Conservation (phyloP, 2,888 invertebrate genomes). For the Apantesis nais region DNA sequence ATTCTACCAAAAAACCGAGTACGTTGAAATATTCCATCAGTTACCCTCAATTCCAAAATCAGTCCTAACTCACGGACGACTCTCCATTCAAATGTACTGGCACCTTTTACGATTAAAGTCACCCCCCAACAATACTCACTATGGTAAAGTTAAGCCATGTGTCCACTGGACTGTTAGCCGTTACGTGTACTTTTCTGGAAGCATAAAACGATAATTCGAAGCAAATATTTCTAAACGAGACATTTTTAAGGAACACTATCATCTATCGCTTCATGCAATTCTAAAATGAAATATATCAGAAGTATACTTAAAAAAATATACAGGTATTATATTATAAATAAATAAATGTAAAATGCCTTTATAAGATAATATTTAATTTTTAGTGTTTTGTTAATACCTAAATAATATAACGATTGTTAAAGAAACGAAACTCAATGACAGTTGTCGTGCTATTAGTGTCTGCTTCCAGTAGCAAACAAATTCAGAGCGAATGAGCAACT, state of each 20-base stretch:
- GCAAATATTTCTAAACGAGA: too few relatives aligned
- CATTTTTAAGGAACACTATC: neutral
- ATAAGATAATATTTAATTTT: too few relatives aligned
- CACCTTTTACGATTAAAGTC: constrained; percentile 13
- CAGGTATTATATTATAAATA: too few relatives aligned
- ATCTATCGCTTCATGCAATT: neutral
- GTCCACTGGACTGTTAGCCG: neutral
- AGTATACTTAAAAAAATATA: neutral
- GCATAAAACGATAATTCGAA: neutral
- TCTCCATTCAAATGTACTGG: constrained; percentile 24
- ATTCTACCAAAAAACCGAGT: constrained; percentile 9
- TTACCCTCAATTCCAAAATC: constrained; percentile 18
- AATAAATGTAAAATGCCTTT: too few relatives aligned
- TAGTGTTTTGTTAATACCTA: too few relatives aligned
- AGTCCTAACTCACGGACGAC: constrained; percentile 16
- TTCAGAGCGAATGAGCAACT: neutral
- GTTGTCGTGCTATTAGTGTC: neutral
- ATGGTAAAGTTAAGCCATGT: constrained; percentile 3
- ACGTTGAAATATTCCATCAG: constrained; percentile 12
- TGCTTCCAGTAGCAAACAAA: neutral
- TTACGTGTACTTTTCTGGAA: neutral
- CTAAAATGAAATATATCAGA: neutral
- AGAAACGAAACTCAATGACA: neutral
- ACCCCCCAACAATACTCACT: constrained; percentile 34
- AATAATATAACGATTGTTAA: neutral